Evolutionary conservation across 2,888 invertebrate species (phyloP).

Genomic region (Vandiemenella viatica): DNA sequence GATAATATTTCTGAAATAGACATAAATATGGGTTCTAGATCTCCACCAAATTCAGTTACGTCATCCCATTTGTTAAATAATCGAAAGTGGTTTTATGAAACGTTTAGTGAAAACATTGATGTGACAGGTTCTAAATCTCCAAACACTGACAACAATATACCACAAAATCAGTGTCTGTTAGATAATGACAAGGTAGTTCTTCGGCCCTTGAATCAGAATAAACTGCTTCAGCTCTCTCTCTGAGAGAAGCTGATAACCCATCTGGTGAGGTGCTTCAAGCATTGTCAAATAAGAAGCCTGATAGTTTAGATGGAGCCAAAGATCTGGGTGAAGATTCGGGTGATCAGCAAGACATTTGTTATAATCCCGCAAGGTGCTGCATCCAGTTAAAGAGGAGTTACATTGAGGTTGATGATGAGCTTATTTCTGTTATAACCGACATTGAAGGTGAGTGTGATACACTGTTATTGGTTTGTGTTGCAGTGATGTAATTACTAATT

Average conservation of each 20-base stretch:
- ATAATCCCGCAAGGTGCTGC: constrained; percentile 32
- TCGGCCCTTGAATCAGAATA: constrained; percentile 23
- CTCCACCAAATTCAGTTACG: background rate
- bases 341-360: background rate
- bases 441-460: constrained; percentile 52
- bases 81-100: background rate
- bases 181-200: constrained; percentile 26
- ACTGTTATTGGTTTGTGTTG: no score
- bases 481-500: no score
- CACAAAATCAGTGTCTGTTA: background rate
- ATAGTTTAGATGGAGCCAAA: constrained; percentile 1
- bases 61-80: background rate
- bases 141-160: background rate
- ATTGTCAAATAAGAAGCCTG: background rate
- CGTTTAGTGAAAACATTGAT: background rate
- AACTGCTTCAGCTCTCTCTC: constrained; percentile 10
- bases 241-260: constrained; percentile 9
- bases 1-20: constrained; percentile 3
- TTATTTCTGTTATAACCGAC: constrained; percentile 54
- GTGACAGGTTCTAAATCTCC: background rate
- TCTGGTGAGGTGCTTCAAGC: constrained; percentile 7
- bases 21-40: background rate
- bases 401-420: constrained; percentile 54
- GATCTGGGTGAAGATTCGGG: constrained; percentile 2
- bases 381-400: constrained; percentile 50